Base-by-base conservation (phyloP, 2,888 invertebrate species). In the Xylophagus ater region DNA sequence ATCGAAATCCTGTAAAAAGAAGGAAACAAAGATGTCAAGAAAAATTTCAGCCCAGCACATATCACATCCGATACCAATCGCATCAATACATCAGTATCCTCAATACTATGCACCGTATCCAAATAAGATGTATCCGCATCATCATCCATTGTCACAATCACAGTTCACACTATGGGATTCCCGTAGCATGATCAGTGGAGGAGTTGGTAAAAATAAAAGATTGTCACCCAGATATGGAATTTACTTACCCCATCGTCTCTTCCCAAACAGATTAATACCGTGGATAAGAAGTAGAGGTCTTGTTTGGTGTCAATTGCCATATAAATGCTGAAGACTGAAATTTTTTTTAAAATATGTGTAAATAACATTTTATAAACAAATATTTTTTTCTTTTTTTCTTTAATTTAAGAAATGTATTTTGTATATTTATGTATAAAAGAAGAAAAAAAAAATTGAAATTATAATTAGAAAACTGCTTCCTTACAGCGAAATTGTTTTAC, bases 261-360 rank as follows among this genome's bases (percentile, higher is more conserved):
- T 42, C 26, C 36, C 35, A 23, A 35, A 36, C 43, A 43, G 43
- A 43, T 43, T 43, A 43, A 40, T 31, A 33, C 43, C 40, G 32
- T 37, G 32, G 18, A 26, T 4, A 33, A 21, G 32, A 24, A 31
- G 31, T 31, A 39, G 36, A 32, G 40, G 43, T 39, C 43, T 25
- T 39, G 36, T 35, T 35, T 46, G 45, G 44, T 42, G 48, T 46
- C 45, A 45, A 49, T 48, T 48, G 49, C 49, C 49, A 49, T 47
- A 49, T 46, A 58, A 57, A 58, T 54, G 56, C 53, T 60, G 54
- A 62, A 62, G 62, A 62, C 62, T 62, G 62, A 62, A 56, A 52
- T 53, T 60, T 57, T 60, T 62, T 60, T 60, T 61, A 56, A 54
- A 57, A 49, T 51, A 45, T 45, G 50, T 37, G 41, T 49, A 47